Conservation (phyloP, 1,140 invertebrate genomes). For the Hyposmocoma kahamanoa region DNA sequence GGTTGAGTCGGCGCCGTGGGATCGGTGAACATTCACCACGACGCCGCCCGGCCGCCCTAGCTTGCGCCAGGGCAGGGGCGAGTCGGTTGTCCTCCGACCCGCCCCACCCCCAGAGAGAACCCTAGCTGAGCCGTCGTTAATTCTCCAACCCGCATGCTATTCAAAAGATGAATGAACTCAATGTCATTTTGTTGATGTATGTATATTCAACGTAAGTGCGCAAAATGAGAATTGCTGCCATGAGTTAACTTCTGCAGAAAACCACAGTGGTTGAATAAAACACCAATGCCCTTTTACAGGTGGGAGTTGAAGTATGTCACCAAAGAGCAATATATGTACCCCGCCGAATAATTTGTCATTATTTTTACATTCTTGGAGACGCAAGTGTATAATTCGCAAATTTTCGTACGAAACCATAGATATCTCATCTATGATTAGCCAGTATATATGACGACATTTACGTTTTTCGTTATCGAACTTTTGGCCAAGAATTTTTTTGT, state of each 20-base stretch:
- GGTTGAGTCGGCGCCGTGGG: too few species aligned
- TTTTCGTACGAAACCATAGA: conserved; percentile 28
- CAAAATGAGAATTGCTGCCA: conserved; percentile 17
- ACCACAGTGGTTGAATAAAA: conserved; percentile 18
- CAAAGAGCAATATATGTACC: conserved; percentile 21
- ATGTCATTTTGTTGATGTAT: conserved; percentile 16
- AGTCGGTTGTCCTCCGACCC: too few species aligned
- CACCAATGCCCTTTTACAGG: conserved; percentile 24
- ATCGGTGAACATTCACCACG: too few species aligned
- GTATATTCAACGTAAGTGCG: conserved; percentile 14
- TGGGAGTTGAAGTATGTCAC: conserved; percentile 27
- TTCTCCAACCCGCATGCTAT: conserved; percentile 20
- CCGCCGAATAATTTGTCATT: conserved; percentile 22
- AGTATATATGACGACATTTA: conserved; percentile 15
- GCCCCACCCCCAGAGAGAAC: too few species aligned
- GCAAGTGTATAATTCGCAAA: conserved; percentile 14
- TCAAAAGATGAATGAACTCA: conserved; percentile 25
- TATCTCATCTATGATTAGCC: conserved; percentile 30
- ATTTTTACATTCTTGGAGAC: conserved; percentile 24
- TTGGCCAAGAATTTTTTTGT: conserved; percentile 15
- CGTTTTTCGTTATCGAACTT: conserved; percentile 19
- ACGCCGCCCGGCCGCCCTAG: too few species aligned
- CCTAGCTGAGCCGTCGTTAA: conserved; percentile 14
- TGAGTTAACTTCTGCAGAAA: conserved; percentile 10
- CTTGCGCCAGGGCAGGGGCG: too few species aligned